Percentiles rank a stretch among this genome's conserved stretches.
Conservation (phyloP, 2,888 invertebrate species). For the Apotomis turbidana region DNA sequence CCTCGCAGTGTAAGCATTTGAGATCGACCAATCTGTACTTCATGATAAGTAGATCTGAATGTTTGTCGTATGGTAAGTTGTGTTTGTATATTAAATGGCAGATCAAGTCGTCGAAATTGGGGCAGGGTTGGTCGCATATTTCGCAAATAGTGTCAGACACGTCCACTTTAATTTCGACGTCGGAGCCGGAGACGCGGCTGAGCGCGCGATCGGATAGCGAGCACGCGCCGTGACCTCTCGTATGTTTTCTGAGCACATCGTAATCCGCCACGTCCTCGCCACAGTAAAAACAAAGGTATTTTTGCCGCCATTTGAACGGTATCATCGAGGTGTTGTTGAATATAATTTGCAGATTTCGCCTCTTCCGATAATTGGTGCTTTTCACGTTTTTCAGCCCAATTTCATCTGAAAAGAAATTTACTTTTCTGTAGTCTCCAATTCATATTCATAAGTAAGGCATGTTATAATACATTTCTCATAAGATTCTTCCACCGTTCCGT, state of each 20-base stretch:
- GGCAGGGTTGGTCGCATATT: slow-evolving; percentile 56
- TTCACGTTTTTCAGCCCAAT: slow-evolving; percentile 57
- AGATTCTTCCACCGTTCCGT: not conserved
- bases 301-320: slow-evolving; percentile 74
- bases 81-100: slow-evolving; percentile 64
- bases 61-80: slow-evolving; percentile 56
- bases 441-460: slow-evolving; percentile 29
- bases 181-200: slow-evolving; percentile 60
- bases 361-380: slow-evolving; percentile 54
- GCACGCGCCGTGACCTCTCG: slow-evolving; percentile 61
- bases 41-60: slow-evolving; percentile 56
- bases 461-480: not conserved
- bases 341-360: slow-evolving; percentile 65
- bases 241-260: slow-evolving; percentile 60
- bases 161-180: slow-evolving; percentile 71
- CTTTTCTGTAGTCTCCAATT: slow-evolving; percentile 48
- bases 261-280: slow-evolving; percentile 59
- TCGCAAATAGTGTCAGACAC: slow-evolving; percentile 66
- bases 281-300: slow-evolving; percentile 73
- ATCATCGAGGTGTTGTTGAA: slow-evolving; percentile 74
- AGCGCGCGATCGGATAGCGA: slow-evolving; percentile 61
- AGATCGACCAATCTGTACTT: slow-evolving; percentile 64
- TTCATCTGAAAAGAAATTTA: slow-evolving; percentile 75
- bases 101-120: slow-evolving; percentile 53
- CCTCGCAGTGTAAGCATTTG: slow-evolving; percentile 63